Evolutionary conservation across 2,888 invertebrate species (phyloP), one percentile per base, ranked within the genome.

Genomic region (Drosophila acutilabella): DNA sequence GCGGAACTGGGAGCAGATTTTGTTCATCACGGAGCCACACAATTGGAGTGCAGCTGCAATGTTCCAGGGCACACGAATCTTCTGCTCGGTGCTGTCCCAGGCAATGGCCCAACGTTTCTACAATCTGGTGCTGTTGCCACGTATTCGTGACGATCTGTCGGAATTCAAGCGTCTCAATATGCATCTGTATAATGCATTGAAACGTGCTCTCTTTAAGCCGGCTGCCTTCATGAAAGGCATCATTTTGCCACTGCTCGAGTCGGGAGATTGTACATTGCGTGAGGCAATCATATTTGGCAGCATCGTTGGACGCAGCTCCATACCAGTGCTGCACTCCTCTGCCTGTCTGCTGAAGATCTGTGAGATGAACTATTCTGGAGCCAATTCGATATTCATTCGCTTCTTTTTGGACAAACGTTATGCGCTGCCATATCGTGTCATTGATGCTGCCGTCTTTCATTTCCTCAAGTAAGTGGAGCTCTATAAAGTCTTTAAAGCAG

Each of bases 41-140:
- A 95, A 94, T 44, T 99, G 99, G 99, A 97, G 98, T 59, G 98
- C 99, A 3, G 99, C 99, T 45, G 97, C 99, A 0, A 97, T 99
- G 96, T 99, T 98, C 92, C 98, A 96, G 93, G 94, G 91, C 20
- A 91, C 93, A 7, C 90, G 99, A 90, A 97, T 99, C 85, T 99
- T 99, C 92, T 96, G 98, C n/a, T 98, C 99, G 0, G 98, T 98
- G 92, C 93, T 99, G 38, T 98, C 98, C 89, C 98, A 98, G 78
- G 96, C 97, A 89, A 98, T 98, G 98, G 98, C 98, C 0, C 99
- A 99, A 91, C 93, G 98, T 44, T 99, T 98, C 93, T 98, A 96
- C 90, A 98, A 98, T 92, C 93, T 98, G 64, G 97, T 98, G n/a
- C 93, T 99, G 11, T 92, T 99, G 44, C 99, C 99, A 0, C 94